Conservation (phyloP, 2,888 invertebrate genomes). For the Podotricha telesiphe region DNA sequence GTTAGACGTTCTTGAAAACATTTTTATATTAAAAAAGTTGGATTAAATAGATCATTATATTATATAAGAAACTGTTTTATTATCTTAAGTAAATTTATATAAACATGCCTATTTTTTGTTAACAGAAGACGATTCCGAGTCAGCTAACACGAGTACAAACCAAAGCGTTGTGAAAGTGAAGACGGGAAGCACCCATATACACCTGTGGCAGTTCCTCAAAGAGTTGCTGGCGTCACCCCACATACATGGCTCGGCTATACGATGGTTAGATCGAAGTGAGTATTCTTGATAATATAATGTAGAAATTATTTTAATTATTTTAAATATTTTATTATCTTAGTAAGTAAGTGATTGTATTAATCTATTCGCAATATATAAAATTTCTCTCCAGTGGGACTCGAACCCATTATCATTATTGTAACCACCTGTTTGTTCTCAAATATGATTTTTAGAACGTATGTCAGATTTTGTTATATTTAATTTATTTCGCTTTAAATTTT, state of each 20-base stretch:
- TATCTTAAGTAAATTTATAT: not conserved
- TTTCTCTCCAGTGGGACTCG: no score
- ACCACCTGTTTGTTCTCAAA: no score
- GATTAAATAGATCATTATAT: no score
- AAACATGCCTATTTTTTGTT: not conserved
- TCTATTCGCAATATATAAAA: no score
- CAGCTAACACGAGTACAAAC: constrained; percentile 62
- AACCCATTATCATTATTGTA: no score
- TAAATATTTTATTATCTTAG: not conserved
- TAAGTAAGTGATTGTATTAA: no score
- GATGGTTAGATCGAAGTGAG: constrained; percentile 96
- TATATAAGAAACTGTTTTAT: no score
- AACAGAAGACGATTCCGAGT: constrained; percentile 85
- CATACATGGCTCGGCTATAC: constrained; percentile 95
- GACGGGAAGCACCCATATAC: constrained; percentile 93
- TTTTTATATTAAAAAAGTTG: no score
- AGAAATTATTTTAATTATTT: not conserved
- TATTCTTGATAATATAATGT: no score
- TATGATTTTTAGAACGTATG: no score
- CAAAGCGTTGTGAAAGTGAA: constrained; percentile 66
- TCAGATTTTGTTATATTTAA: no score
- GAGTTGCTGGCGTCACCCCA: constrained; percentile 95
- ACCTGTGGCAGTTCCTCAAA: constrained; percentile 99
- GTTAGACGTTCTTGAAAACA: no score
- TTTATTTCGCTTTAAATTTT: not conserved